Evolutionary conservation across 1,140 invertebrate species (phyloP).

Genomic region (Drosophila ananassae): DNA sequence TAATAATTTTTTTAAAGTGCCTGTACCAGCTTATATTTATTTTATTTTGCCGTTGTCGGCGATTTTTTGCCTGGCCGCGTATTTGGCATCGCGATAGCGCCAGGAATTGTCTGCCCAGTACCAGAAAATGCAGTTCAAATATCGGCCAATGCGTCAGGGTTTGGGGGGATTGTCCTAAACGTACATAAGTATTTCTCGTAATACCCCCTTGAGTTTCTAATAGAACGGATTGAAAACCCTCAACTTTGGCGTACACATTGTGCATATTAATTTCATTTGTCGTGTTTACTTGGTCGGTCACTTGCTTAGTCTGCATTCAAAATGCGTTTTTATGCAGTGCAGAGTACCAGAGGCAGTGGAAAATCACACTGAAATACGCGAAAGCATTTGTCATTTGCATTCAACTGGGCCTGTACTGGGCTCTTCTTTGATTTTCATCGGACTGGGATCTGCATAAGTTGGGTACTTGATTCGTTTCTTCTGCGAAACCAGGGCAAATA

Average conservation of each 20-base stretch:
- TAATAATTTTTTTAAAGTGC: not conserved
- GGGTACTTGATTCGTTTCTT: conserved; percentile 9
- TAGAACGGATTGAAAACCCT: conserved; percentile 10
- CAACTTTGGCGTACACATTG: conserved; percentile 36
- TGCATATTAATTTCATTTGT: conserved; percentile 73
- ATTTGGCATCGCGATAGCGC: conserved; percentile 74
- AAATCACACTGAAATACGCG: conserved; percentile 49
- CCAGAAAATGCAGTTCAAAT: conserved; percentile 53
- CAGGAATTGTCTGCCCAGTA: conserved; percentile 52
- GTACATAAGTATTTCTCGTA: not conserved
- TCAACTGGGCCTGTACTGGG: conserved; percentile 29
- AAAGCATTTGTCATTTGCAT: conserved; percentile 50
- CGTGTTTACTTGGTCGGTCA: conserved; percentile 40
- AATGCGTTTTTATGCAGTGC: conserved; percentile 51
- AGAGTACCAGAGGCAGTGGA: conserved; percentile 12
- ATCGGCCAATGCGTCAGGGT: conserved; percentile 67
- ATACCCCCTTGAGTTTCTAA: not conserved
- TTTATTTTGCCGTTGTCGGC: conserved; percentile 48
- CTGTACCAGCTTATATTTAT: conserved; percentile 23
- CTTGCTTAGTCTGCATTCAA: conserved; percentile 46
- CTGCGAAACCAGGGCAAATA: conserved; percentile 70
- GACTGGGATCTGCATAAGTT: conserved; percentile 1
- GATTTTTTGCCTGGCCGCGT: conserved; percentile 58
- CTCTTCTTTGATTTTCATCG: conserved; percentile 44
- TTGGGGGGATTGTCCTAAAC: conserved; percentile 47